Percentiles rank a stretch among this genome's conserved stretches.
These are phyloP conservation scores for Apeltes quadracus DNA, from an alignment of 2,113 vertebrate genomes.

Conservation along the genomic window DNA sequence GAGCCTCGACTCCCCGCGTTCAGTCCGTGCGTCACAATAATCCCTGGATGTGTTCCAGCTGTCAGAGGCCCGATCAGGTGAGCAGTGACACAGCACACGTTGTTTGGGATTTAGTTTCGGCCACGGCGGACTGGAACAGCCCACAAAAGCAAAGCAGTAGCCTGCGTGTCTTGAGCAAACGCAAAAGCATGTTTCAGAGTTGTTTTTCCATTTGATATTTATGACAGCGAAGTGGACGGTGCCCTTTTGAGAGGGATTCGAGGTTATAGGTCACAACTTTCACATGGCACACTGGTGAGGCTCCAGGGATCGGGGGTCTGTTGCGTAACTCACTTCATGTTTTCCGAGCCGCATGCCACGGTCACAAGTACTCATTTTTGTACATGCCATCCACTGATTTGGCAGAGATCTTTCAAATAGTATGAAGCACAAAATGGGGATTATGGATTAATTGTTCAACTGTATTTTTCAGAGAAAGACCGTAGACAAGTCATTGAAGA, in stretches of 20 bases:
- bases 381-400: too few species aligned
- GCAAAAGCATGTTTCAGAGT: not conserved
- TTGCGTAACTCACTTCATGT: conserved; percentile 33
- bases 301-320: conserved; percentile 38
- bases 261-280: not conserved
- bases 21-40: conserved; percentile 19
- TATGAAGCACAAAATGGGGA: not conserved
- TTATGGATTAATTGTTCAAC: not conserved
- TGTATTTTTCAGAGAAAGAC: not conserved
- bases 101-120: not conserved
- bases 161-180: not conserved
- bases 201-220: not conserved
- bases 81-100: not conserved
- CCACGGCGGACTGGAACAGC: not conserved
- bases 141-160: not conserved
- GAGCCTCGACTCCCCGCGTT: not conserved
- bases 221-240: too few species aligned
- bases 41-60: conserved; percentile 9
- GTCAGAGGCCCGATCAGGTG: not conserved
- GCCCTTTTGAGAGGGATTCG: not conserved
- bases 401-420: not conserved
- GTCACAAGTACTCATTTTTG: conserved; percentile 4
- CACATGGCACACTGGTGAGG: not conserved
- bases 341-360: conserved; percentile 15
- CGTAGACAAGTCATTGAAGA: not conserved